phyloP scores from a whole-genome alignment of 2,888 invertebrate genomes.

The Platycnemis pennipes region DNA sequence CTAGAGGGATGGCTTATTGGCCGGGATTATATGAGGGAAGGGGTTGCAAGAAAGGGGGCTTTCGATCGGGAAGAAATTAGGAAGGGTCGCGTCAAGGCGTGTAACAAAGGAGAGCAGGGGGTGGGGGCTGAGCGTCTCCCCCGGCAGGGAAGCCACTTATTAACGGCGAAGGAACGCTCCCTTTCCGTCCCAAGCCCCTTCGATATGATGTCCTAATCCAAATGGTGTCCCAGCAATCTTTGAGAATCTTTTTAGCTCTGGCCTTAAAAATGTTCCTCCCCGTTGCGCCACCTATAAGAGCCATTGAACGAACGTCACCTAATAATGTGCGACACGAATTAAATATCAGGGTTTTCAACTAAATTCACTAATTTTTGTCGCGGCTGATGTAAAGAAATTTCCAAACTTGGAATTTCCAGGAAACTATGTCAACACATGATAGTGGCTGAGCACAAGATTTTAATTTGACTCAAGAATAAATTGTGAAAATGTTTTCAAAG shows the following conservation, averaged over 20 bases:
- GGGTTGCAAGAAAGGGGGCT: neutral
- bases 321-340: too few species aligned
- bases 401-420: too few species aligned
- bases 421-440: too few species aligned
- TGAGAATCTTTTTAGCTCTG: neutral
- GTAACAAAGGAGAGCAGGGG: too few species aligned
- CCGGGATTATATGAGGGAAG: neutral
- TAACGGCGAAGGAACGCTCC: neutral
- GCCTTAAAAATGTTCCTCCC: neutral
- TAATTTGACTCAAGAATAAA: too few species aligned
- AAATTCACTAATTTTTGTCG: too few species aligned
- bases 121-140: neutral
- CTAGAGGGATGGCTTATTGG: slow-evolving; percentile 7
- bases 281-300: neutral
- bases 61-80: slow-evolving; percentile 14
- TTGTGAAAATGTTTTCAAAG: too few species aligned
- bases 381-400: too few species aligned
- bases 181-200: neutral
- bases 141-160: neutral
- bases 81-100: neutral
- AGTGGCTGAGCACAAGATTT: too few species aligned
- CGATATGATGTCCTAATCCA: neutral
- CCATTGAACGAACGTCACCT: too few species aligned
- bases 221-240: neutral
- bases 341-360: too few species aligned